phyloP scores from a whole-genome alignment of 2,113 vertebrate species.

The Castor canadensis region DNA sequence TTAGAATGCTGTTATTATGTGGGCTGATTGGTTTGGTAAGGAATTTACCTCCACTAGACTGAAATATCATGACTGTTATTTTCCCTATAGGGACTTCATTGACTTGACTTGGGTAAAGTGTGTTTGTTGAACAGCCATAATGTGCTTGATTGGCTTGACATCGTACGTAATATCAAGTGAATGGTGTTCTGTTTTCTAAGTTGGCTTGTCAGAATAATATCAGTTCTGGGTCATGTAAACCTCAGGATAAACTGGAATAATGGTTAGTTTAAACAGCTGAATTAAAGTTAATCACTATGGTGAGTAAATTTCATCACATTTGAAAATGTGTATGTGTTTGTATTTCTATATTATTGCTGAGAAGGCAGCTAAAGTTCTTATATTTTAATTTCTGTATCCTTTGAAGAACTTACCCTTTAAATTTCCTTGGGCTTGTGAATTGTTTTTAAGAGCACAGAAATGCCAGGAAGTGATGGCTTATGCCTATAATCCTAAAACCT shows the following conservation, averaged over 20 bases:
- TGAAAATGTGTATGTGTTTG: neutral
- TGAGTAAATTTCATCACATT: conserved; percentile 22
- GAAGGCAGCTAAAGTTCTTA: conserved; percentile 22
- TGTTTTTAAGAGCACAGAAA: conserved; percentile 22
- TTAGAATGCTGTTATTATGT: conserved; percentile 84
- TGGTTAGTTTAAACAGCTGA: conserved; percentile 28
- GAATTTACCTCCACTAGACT: conserved; percentile 81
- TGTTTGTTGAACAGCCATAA: conserved; percentile 62
- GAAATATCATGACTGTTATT: conserved; percentile 75
- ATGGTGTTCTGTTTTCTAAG: conserved; percentile 15
- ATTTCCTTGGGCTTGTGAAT: conserved; percentile 29
- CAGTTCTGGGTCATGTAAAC: conserved; percentile 54
- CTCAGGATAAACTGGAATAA: conserved; percentile 23
- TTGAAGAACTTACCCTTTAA: neutral
- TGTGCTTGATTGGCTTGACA: conserved; percentile 60
- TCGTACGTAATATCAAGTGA: conserved; percentile 34
- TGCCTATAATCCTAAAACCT: too few species aligned
- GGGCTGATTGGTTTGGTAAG: conserved; percentile 82
- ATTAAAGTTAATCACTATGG: conserved; percentile 49
- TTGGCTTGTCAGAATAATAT: conserved; percentile 28
- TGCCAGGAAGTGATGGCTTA: too few species aligned
- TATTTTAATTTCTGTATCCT: conserved; percentile 12
- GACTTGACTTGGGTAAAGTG: conserved; percentile 56
- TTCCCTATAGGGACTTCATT: conserved; percentile 64
- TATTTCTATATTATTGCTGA: neutral